Base-by-base conservation (phyloP, 92 coral and sea anemone genomes). In the Phenganax stokvisi region DNA sequence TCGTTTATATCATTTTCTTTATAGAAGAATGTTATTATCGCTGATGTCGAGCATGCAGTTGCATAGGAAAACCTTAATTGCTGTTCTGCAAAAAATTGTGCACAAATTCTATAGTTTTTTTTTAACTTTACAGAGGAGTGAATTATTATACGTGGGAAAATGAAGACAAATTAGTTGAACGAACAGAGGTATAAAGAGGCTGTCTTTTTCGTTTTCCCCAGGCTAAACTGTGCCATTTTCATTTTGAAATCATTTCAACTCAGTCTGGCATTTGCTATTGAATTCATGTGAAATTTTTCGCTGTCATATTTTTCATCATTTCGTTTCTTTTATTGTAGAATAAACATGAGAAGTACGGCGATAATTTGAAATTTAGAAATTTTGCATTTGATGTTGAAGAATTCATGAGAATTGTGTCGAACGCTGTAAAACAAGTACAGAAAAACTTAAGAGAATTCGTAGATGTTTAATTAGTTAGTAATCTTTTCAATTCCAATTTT, bases 361-460 rank as follows among this genome's bases (percentile, higher is more conserved):
- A 90, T 70, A 86, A 94, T 65, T 84, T 93, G 80, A 94, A 94
- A 77, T 94, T 94, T 76, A 94, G 94, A 80, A 94, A 94, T 77
- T 94, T 88, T 77, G 97, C 97, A 16, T 94, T 94, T 82, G 97
- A 94, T 56, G 97, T 90, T 69, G 82, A 82, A 57, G 98, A 91
- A 76, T 94, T 94, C 73, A 88, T 90, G 90, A 80, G 97, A 56
- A 90, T 90, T n/a, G 88, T 91, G 3, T 82, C 84, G 70, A 81
- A 73, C 76, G 92, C 97, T 17, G 90, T 90, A 30, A 78, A 62
- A 52, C 90, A 79, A 91, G 97, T 92, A 9, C 88, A 86, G 31
- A 69, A 83, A 15, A 89, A 92, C 62, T 53, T 94, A 6, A 57
- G 85, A 57, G 80, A 69, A 66, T 67, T 53, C 79, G 71, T 77